A percentile compares a stretch with the other conserved stretches of the same genome.
These are phyloP conservation scores for Maconellicoccus hirsutus DNA, from an alignment of 1,140 invertebrate species.

Conservation along the genomic window DNA sequence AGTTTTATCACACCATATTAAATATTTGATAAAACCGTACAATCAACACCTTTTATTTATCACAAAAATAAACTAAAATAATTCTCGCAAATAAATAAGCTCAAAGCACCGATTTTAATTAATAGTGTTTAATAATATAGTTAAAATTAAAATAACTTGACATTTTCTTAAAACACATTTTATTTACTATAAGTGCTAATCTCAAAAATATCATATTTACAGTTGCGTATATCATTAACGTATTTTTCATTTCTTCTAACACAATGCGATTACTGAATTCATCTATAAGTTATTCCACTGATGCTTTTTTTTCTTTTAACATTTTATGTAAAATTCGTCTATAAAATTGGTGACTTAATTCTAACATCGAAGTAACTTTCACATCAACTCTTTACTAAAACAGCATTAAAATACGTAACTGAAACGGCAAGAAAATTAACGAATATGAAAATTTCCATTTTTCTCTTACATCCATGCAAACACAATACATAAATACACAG, in stretches of 20 bases:
- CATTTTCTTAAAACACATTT: conserved; percentile 9
- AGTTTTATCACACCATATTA: too few species aligned
- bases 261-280: background rate
- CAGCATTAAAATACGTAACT: background rate
- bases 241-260: background rate
- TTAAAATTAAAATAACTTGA: background rate
- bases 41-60: conserved; percentile 4
- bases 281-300: background rate
- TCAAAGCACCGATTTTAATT: background rate
- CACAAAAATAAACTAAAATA: background rate
- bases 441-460: background rate
- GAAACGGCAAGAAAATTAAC: background rate
- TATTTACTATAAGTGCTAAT: conserved; percentile 2
- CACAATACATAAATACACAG: background rate
- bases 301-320: background rate
- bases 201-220: conserved; percentile 5
- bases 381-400: too few species aligned
- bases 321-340: background rate
- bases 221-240: background rate
- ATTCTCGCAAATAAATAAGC: background rate
- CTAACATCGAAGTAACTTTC: too few species aligned
- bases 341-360: background rate
- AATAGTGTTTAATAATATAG: background rate
- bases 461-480: background rate
- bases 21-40: background rate